Conservation (phyloP, 2,888 invertebrate genomes). For the Ceraclea dissimilis region DNA sequence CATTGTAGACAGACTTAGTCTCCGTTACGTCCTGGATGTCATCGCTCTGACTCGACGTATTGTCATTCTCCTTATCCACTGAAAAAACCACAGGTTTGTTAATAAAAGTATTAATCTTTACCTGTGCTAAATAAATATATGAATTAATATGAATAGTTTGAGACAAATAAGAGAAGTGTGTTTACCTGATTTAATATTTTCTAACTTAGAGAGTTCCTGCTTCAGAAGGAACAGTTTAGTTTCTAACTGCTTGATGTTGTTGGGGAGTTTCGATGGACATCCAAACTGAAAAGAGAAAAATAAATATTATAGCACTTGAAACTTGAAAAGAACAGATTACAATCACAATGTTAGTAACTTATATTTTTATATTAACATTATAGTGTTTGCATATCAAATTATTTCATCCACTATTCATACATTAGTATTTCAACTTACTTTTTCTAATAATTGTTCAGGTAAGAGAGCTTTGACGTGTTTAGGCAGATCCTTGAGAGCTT, state of each 20-base stretch:
- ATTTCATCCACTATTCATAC: too few relatives aligned
- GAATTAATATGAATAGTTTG: too few relatives aligned
- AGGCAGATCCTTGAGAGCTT: slow-evolving; percentile 41
- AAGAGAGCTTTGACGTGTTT: slow-evolving; percentile 32
- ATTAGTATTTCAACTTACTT: too few relatives aligned
- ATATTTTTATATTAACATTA: too few relatives aligned
- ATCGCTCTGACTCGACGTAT: slow-evolving; percentile 3
- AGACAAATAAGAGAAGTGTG: too few relatives aligned
- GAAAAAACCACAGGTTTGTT: not conserved
- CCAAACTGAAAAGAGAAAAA: slow-evolving; percentile 6
- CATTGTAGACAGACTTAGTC: slow-evolving; percentile 8
- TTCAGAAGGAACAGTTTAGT: slow-evolving; percentile 18
- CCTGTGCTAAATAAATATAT: too few relatives aligned
- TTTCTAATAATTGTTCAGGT: slow-evolving; percentile 3
- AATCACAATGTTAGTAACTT: too few relatives aligned
- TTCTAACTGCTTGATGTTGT: slow-evolving; percentile 7
- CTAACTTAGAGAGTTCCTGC: slow-evolving; percentile 19
- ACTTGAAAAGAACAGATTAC: too few relatives aligned
- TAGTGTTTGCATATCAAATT: too few relatives aligned
- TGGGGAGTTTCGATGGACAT: slow-evolving; percentile 5
- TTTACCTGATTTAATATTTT: slow-evolving; percentile 15
- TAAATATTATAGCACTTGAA: too few relatives aligned
- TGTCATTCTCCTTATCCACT: slow-evolving; percentile 20
- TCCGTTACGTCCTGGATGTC: not conserved
- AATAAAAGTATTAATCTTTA: too few relatives aligned